Percentiles rank a stretch among this genome's conserved stretches.
Evolutionary conservation across 2,888 invertebrate species (phyloP).

Genomic region (Pterostichus madidus): DNA sequence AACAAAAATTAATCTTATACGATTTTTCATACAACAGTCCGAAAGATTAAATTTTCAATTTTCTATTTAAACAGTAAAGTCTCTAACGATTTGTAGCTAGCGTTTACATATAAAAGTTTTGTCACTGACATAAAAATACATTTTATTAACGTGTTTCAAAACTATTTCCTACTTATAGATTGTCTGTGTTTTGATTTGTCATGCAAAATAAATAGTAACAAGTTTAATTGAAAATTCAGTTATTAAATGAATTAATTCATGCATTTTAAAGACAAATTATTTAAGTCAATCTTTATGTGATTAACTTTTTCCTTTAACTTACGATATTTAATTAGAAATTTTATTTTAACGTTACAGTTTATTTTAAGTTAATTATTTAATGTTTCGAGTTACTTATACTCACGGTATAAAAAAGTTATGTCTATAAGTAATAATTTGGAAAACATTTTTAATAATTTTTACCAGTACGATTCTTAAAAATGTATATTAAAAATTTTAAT

Average conservation of each 20-base stretch:
- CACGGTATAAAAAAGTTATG: conserved; percentile 45
- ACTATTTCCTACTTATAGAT: conserved; percentile 61
- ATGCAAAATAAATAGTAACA: conserved; percentile 56
- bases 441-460: conserved; percentile 18
- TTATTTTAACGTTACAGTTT: conserved; percentile 8
- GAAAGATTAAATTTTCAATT: conserved; percentile 25
- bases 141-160: conserved; percentile 41
- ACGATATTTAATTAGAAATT: conserved; percentile 31
- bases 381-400: conserved; percentile 23
- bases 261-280: conserved; percentile 20
- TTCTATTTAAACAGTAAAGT: conserved; percentile 42
- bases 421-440: conserved; percentile 5
- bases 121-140: conserved; percentile 59
- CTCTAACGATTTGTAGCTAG: conserved; percentile 47
- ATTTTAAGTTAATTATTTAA: conserved; percentile 26
- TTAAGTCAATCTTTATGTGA: conserved; percentile 12
- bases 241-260: conserved; percentile 16
- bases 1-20: neutral
- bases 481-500: conserved; percentile 28
- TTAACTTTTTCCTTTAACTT: conserved; percentile 43
- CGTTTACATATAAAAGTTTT: conserved; percentile 63
- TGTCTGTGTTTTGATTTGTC: conserved; percentile 67
- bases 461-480: conserved; percentile 26
- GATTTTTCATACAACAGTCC: conserved; percentile 12
- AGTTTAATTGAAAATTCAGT: neutral